Evolutionary conservation across 2,113 vertebrate species (phyloP).

Genomic region (Erythrolamprus reginae): DNA sequence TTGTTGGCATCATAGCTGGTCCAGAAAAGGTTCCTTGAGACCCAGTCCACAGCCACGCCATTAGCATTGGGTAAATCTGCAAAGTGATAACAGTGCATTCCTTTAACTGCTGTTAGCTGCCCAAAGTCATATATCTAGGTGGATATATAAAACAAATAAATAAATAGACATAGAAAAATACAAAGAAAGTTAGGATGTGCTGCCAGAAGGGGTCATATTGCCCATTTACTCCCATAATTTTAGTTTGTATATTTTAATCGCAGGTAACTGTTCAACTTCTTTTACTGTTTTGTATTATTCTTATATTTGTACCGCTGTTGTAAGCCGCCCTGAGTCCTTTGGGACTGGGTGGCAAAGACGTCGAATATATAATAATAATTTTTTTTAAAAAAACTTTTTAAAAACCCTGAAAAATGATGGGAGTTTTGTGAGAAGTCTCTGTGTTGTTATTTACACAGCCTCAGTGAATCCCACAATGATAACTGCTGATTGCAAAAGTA

Average conservation of each 20-base stretch:
- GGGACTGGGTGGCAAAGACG: too few relatives aligned
- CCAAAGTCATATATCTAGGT: neutral
- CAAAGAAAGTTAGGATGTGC: neutral
- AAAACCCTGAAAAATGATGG: neutral
- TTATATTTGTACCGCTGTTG: too few relatives aligned
- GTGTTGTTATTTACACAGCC: neutral
- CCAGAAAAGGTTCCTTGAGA: slow-evolving; percentile 97
- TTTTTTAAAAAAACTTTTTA: too few relatives aligned
- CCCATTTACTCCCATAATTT: neutral
- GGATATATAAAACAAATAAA: neutral
- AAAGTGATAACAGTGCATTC: slow-evolving; percentile 1
- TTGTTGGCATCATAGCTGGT: slow-evolving; percentile 95
- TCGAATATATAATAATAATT: too few relatives aligned
- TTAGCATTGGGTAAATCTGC: slow-evolving; percentile 93
- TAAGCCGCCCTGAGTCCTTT: too few relatives aligned
- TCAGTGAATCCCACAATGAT: neutral
- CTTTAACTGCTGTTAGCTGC: neutral
- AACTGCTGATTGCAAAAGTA: neutral
- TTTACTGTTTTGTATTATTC: too few relatives aligned
- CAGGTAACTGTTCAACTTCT: too few relatives aligned
- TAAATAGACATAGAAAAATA: neutral
- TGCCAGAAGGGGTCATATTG: neutral
- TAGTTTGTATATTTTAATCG: too few relatives aligned
- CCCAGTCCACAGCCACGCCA: slow-evolving; percentile 93
- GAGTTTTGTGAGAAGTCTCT: neutral